Evolutionary conservation across 2,888 invertebrate genomes (phyloP).

Genomic region (Iphiclides podalirius): DNA sequence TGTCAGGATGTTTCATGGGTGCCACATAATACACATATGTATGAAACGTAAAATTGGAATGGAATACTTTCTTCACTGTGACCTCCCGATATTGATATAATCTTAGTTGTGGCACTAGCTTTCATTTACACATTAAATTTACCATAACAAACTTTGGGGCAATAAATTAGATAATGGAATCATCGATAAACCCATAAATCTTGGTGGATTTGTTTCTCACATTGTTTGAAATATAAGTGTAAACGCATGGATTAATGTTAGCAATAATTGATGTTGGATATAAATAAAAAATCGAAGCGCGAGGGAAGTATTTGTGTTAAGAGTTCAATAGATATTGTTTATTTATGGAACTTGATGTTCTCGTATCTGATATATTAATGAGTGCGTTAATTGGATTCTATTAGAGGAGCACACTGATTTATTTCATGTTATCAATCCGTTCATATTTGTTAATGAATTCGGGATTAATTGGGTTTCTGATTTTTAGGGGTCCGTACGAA

Average conservation of each 20-base stretch:
- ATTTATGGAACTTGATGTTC: no score
- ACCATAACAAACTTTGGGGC: neutral
- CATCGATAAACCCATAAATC: neutral
- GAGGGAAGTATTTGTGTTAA: slow-evolving; percentile 18
- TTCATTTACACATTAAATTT: neutral
- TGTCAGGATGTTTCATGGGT: slow-evolving; percentile 48
- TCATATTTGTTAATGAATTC: slow-evolving; percentile 5
- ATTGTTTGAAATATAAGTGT: neutral
- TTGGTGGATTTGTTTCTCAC: neutral
- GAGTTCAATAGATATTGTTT: slow-evolving; percentile 21
- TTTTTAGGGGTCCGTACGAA: no score
- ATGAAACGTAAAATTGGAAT: slow-evolving; percentile 33
- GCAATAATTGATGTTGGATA: slow-evolving; percentile 10
- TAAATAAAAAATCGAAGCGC: slow-evolving; percentile 6
- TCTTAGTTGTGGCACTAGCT: neutral
- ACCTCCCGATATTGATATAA: neutral
- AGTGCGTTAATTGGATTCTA: slow-evolving; percentile 16
- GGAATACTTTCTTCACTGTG: slow-evolving; percentile 31
- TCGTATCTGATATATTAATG: slow-evolving; percentile 18
- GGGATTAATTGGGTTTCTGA: no score
- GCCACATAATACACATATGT: slow-evolving; percentile 29
- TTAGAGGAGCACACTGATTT: slow-evolving; percentile 5
- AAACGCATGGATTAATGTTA: slow-evolving; percentile 2
- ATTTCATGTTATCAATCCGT: slow-evolving; percentile 6
- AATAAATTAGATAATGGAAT: neutral